Evolutionary conservation across 2,113 vertebrate species (phyloP), one percentile per base, ranked within the genome.

Genomic region (Tinamus guttatus): DNA sequence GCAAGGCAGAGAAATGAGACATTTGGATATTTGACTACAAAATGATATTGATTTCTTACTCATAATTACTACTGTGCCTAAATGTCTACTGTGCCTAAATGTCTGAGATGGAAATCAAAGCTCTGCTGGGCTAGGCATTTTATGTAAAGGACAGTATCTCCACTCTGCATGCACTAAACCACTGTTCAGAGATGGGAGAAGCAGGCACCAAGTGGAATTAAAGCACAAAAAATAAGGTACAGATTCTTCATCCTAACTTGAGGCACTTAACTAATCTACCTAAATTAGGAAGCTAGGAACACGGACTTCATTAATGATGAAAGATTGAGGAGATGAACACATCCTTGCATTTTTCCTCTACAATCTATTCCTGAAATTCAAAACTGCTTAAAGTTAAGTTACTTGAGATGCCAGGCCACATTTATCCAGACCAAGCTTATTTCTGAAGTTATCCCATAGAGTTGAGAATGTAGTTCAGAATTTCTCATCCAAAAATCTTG

Each of bases 151-250:
- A 38, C 18, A 56, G 5, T 2, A 5, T 41, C 41, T 54, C 15
- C 0, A 0, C 4, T 27, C 45, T 38, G 11, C 17, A 10, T 13
- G 18, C 7, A 36, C 7, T 45, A 9, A 49, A 24, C 10, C 21
- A 22, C 47, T 49, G 21, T 49, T 47, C 43, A 67, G 43, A 49
- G 8, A 43, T 0, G 49, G 18, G 75, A 82, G 28, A 14, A 81
- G 27, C 5, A 63, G 32, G 71, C 87, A 76, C 56, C 36, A 85
- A 79, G 40, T 62, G n/a, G 32, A 82, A 80, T 3, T 56, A 8
- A 76, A 94, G 9, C 10, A 22, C 28, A 71, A 71, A 17, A 13
- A 58, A 73, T 69, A 43, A 65, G 52, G 38, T 20, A 43, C 28
- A 47, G 28, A 87, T 76, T 64, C 18, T 62, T 89, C 20, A 15